A percentile compares a stretch with the other conserved stretches of the same genome.
Evolutionary conservation across 2,888 invertebrate genomes (phyloP).

Genomic region (Ceriagrion tenellum): DNA sequence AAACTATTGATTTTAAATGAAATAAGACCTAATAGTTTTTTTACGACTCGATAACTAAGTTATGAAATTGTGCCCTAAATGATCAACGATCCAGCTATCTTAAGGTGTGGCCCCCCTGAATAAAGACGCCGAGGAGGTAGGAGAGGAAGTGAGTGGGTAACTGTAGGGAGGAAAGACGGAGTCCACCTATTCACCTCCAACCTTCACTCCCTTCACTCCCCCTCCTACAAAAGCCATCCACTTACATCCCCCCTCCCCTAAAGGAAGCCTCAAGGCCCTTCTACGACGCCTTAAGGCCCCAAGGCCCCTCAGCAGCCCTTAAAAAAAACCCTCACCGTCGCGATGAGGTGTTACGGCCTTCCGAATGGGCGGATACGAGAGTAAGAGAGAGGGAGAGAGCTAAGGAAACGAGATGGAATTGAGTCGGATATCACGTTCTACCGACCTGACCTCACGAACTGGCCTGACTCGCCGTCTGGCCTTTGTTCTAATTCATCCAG

Average conservation of each 20-base stretch:
- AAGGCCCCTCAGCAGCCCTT: not conserved
- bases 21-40: too few species aligned
- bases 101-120: too few species aligned
- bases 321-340: not conserved
- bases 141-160: not conserved
- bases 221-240: not conserved
- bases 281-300: not conserved
- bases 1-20: too few species aligned
- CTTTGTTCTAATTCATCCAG: constrained; percentile 50
- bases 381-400: not conserved
- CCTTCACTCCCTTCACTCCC: not conserved
- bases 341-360: constrained; percentile 61
- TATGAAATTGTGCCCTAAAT: too few species aligned
- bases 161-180: not conserved
- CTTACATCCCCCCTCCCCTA: not conserved
- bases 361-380: not conserved
- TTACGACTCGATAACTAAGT: too few species aligned
- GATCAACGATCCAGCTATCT: too few species aligned
- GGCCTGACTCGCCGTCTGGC: not conserved
- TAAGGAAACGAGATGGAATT: too few species aligned
- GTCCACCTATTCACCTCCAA: not conserved
- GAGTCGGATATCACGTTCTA: constrained; percentile 15
- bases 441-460: not conserved
- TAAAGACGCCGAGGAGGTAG: not conserved
- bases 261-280: not conserved